Evolutionary conservation across 2,113 vertebrate genomes (phyloP).

Genomic region (Neotoma lepida): DNA sequence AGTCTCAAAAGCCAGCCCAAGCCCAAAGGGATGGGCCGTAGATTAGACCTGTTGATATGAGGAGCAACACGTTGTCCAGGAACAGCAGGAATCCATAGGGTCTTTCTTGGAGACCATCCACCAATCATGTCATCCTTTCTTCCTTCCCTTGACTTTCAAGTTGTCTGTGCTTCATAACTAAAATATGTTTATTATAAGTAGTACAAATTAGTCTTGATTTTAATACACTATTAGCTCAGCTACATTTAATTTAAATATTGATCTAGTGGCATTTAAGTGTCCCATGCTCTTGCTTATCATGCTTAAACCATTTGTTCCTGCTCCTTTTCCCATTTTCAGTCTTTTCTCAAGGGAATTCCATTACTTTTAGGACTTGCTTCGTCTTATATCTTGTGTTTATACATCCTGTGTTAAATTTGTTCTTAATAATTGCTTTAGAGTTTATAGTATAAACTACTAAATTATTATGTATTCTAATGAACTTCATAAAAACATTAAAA

Average conservation of each 20-base stretch:
- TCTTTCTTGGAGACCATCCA: not conserved
- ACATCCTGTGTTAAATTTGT: conserved; percentile 15
- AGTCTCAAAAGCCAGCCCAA: not conserved
- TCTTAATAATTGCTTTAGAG: conserved; percentile 22
- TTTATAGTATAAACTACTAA: conserved; percentile 18
- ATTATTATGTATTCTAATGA: conserved; percentile 23
- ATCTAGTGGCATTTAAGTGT: not conserved
- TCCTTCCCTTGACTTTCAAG: not conserved
- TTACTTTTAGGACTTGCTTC: conserved; percentile 31
- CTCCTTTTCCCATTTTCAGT: not conserved
- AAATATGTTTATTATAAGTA: not conserved
- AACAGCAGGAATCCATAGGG: not conserved
- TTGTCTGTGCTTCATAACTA: not conserved
- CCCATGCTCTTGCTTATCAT: not conserved
- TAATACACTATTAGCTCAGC: conserved; percentile 15
- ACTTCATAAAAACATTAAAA: not conserved
- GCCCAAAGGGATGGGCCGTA: not conserved
- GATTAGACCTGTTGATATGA: not conserved
- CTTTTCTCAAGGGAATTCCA: not conserved
- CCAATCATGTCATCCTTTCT: accelerated
- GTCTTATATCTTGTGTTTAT: not conserved
- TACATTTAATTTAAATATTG: conserved; percentile 25
- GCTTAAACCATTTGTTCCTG: not conserved
- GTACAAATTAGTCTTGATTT: conserved; percentile 1
- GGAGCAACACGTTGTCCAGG: not conserved